These are phyloP conservation scores for Ranitomeya imitator DNA, from an alignment of 2,113 vertebrate species.

Conservation along the genomic window DNA sequence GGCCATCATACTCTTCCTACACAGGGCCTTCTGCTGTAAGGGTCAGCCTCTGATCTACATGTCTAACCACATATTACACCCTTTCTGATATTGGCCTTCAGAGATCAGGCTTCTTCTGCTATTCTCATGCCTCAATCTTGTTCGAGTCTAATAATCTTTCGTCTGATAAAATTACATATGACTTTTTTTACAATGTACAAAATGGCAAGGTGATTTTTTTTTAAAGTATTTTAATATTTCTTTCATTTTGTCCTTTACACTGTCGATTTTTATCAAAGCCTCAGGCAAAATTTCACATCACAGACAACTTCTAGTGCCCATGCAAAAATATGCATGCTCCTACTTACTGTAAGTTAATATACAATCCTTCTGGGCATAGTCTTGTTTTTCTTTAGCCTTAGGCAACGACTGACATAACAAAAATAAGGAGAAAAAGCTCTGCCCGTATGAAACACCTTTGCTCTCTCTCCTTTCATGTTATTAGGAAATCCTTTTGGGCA, in stretches of 20 bases:
- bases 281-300: conserved; percentile 18
- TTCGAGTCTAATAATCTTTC: background rate
- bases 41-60: background rate
- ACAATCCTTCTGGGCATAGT: conserved; percentile 21
- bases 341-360: conserved; percentile 21
- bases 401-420: conserved; percentile 48
- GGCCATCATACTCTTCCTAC: background rate
- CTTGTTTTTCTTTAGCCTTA: conserved; percentile 38
- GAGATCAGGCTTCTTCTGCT: background rate
- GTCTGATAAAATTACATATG: background rate
- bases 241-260: conserved; percentile 13
- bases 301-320: conserved; percentile 3
- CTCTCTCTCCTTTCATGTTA: conserved; percentile 34
- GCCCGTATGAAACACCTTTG: conserved; percentile 44
- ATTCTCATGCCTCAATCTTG: background rate
- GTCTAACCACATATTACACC: background rate
- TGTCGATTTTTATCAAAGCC: background rate
- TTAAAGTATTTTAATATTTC: conserved; percentile 1
- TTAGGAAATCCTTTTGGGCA: conserved; percentile 57
- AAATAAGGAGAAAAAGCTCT: conserved; percentile 20
- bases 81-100: background rate
- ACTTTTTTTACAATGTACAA: background rate
- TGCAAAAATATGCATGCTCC: conserved; percentile 29
- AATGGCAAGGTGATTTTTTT: conserved; percentile 15
- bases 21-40: background rate